phyloP scores from a whole-genome alignment of 1,140 invertebrate species.

The Lerema accius region DNA sequence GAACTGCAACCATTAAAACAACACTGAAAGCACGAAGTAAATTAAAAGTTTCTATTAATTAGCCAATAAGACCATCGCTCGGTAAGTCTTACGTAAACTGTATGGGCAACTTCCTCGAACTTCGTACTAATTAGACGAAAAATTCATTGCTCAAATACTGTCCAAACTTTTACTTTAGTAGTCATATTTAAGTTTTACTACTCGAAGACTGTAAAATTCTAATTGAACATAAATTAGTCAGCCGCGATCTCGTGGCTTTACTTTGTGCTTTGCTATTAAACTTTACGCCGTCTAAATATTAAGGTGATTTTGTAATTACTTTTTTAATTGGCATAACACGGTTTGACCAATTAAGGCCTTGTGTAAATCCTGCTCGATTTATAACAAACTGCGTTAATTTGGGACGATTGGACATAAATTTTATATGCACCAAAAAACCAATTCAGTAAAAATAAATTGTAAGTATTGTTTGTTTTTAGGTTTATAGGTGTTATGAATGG shows the following conservation, averaged over 20 bases:
- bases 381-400: constrained; percentile 6
- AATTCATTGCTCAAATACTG: constrained; percentile 45
- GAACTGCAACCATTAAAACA: constrained; percentile 15
- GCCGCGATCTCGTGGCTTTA: constrained; percentile 49
- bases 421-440: constrained; percentile 2
- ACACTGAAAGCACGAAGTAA: constrained; percentile 5
- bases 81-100: constrained; percentile 8
- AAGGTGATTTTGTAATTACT: constrained; percentile 10
- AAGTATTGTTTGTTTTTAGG: neutral
- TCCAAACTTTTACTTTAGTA: constrained; percentile 46
- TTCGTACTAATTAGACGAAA: constrained; percentile 47
- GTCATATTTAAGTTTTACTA: constrained; percentile 59
- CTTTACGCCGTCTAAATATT: constrained; percentile 30
- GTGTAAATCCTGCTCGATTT: constrained; percentile 4
- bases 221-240: constrained; percentile 65
- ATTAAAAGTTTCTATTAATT: constrained; percentile 23
- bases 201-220: constrained; percentile 58
- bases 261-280: constrained; percentile 43
- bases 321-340: constrained; percentile 13
- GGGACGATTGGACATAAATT: neutral
- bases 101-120: constrained; percentile 26
- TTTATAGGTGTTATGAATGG: neutral
- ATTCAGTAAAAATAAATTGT: neutral
- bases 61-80: constrained; percentile 26
- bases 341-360: constrained; percentile 9